These are phyloP conservation scores for Pelecanoides urinatrix DNA, from an alignment of 2,113 vertebrate species.

Conservation along the genomic window DNA sequence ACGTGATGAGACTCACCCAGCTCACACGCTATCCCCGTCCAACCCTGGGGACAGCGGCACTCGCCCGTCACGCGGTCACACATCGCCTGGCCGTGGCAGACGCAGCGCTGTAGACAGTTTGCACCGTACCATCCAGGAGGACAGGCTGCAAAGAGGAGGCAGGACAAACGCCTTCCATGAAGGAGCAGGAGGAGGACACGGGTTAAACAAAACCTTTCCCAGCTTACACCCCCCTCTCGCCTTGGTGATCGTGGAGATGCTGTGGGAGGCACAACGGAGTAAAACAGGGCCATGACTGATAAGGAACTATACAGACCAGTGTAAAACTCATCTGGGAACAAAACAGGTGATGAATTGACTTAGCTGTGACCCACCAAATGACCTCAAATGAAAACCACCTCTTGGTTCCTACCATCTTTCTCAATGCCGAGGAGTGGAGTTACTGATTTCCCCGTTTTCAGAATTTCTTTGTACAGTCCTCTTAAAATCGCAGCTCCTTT, in stretches of 20 bases:
- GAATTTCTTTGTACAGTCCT: neutral
- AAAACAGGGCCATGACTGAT: accelerated
- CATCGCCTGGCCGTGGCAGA: constrained; percentile 60
- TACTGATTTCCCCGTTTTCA: neutral
- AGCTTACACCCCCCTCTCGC: neutral
- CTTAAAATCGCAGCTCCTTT: neutral
- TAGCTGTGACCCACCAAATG: neutral
- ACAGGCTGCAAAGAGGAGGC: constrained; percentile 58
- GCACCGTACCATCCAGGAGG: constrained; percentile 59
- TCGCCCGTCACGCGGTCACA: constrained; percentile 56
- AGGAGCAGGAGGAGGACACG: neutral
- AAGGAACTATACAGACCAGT: neutral
- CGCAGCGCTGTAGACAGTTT: constrained; percentile 65
- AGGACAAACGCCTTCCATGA: neutral
- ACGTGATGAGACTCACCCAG: constrained; percentile 49
- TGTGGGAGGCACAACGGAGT: neutral
- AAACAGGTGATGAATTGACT: neutral
- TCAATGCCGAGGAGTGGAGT: accelerated
- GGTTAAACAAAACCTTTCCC: neutral
- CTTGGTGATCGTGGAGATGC: neutral
- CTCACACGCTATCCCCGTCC: constrained; percentile 71
- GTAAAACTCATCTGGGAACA: neutral
- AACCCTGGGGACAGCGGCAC: constrained; percentile 69
- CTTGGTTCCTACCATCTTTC: neutral
- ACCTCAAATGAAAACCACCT: accelerated